phyloP scores from a whole-genome alignment of 2,888 invertebrate species.

The Zootermopsis nevadensis region DNA sequence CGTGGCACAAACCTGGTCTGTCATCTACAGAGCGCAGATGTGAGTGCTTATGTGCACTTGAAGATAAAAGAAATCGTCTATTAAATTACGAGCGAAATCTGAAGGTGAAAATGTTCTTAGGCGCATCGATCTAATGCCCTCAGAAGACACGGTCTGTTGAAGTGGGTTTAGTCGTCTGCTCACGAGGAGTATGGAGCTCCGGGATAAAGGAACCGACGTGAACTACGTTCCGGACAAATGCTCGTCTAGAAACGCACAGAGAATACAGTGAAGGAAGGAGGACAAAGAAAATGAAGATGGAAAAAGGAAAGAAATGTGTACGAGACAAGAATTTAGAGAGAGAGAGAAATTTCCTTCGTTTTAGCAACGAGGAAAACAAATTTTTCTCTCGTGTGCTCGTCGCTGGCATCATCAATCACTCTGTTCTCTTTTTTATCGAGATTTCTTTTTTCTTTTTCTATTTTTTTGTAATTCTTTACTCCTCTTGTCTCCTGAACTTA shows the following conservation, averaged over 20 bases:
- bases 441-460: slow-evolving; percentile 46
- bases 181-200: no score
- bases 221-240: slow-evolving; percentile 44
- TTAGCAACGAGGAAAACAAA: slow-evolving; percentile 49
- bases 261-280: background rate
- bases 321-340: slow-evolving; percentile 37
- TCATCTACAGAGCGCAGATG: no score
- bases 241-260: slow-evolving; percentile 18
- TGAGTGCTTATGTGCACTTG: no score
- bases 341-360: slow-evolving; percentile 29
- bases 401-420: slow-evolving; percentile 49
- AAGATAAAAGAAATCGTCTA: no score
- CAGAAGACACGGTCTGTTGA: no score
- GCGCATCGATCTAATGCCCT: no score
- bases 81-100: no score
- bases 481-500: slow-evolving; percentile 33
- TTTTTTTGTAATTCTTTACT: slow-evolving; percentile 35
- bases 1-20: no score
- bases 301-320: slow-evolving; percentile 33
- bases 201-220: slow-evolving; percentile 41
- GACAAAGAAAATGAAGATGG: slow-evolving; percentile 30
- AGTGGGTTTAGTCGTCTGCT: no score
- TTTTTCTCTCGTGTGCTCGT: slow-evolving; percentile 47
- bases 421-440: slow-evolving; percentile 46
- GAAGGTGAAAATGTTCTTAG: no score